Evolutionary conservation across 2,888 invertebrate species (phyloP).

Genomic region (Bombyx huttoni): DNA sequence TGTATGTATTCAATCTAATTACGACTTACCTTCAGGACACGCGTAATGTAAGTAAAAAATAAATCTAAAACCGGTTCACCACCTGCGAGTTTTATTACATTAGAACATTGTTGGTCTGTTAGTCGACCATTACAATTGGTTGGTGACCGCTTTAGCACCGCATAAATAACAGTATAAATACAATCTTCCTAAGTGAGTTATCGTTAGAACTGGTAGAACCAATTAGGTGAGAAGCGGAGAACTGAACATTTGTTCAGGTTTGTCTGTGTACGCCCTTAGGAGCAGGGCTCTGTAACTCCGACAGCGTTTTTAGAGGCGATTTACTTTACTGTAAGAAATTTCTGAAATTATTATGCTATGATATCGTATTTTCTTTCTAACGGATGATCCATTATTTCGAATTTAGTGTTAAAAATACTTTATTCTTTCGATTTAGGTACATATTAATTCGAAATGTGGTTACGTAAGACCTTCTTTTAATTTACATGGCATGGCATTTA

Average conservation of each 20-base stretch:
- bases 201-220: conserved; percentile 20
- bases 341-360: too few species aligned
- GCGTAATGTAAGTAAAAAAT: background rate
- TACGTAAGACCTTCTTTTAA: too few species aligned
- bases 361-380: too few species aligned
- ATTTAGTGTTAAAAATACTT: too few species aligned
- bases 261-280: background rate
- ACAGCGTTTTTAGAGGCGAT: background rate
- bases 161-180: conserved; percentile 24
- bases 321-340: background rate
- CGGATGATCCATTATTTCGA: too few species aligned
- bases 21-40: too few species aligned
- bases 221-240: conserved; percentile 23
- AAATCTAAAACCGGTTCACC: background rate
- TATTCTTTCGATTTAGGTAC: too few species aligned
- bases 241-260: conserved; percentile 9
- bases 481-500: too few species aligned
- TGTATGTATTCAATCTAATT: too few species aligned
- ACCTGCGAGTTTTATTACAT: conserved; percentile 4
- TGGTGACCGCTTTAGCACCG: conserved; percentile 21
- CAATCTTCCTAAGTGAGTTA: conserved; percentile 22
- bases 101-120: conserved; percentile 3
- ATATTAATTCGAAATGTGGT: too few species aligned
- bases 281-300: conserved; percentile 1
- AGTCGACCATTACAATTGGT: conserved; percentile 4